phyloP scores from a whole-genome alignment of 2,797 vertebrate genomes.

The Chaenodraco wilsoni region DNA sequence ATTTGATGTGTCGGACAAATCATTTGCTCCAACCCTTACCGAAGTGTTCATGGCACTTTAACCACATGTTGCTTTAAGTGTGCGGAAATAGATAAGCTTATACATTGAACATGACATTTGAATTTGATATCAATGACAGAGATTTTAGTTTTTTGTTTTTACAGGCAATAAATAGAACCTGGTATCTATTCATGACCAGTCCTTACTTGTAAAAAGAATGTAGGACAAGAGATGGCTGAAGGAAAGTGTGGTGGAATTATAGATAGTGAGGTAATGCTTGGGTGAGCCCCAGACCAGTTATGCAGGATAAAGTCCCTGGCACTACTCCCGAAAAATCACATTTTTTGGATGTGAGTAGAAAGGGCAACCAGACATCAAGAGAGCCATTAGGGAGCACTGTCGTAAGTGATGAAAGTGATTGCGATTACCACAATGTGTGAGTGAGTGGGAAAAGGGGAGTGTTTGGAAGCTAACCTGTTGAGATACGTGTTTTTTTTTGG shows the following conservation, averaged over 20 bases:
- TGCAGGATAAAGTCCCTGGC: slow-evolving; percentile 75
- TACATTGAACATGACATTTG: background rate
- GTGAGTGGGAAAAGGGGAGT: background rate
- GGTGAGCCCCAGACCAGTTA: slow-evolving; percentile 74
- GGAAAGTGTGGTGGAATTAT: slow-evolving; percentile 63
- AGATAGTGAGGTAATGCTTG: slow-evolving; percentile 60
- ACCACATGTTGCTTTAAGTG: background rate
- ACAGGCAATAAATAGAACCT: slow-evolving; percentile 45
- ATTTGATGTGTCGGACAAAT: too few relatives aligned
- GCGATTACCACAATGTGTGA: slow-evolving; percentile 37
- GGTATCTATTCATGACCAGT: slow-evolving; percentile 44
- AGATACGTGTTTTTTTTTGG: slow-evolving; percentile 10
- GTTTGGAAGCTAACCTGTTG: slow-evolving; percentile 38
- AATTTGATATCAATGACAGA: background rate
- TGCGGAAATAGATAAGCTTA: background rate
- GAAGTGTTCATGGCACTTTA: too few relatives aligned
- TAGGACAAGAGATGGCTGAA: slow-evolving; percentile 47
- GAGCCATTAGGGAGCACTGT: slow-evolving; percentile 46
- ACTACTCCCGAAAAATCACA: slow-evolving; percentile 72
- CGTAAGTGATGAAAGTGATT: slow-evolving; percentile 66
- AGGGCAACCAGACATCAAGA: slow-evolving; percentile 66
- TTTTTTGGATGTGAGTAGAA: slow-evolving; percentile 59
- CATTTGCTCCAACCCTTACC: too few relatives aligned
- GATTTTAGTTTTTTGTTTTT: background rate
- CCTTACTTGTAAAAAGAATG: slow-evolving; percentile 50